Evolutionary conservation across 2,113 vertebrate species (phyloP), one percentile per base, ranked within the genome.

Genomic region (Acanthochromis polyacanthus): DNA sequence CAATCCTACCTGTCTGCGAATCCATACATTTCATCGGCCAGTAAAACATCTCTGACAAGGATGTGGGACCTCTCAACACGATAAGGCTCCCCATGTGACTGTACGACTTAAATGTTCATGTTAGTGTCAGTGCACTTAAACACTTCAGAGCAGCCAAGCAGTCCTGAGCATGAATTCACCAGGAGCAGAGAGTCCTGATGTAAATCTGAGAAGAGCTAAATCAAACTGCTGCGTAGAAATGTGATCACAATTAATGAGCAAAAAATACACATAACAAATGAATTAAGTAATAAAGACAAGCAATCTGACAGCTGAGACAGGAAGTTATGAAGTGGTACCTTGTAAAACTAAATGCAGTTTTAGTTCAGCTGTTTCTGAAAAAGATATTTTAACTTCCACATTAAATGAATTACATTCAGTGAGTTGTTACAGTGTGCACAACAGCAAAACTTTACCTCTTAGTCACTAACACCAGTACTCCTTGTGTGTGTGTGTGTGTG

Each of bases 1-100:
- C 36, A 56, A 72, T 55, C 72, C 59, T 64, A 32, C 17, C 58
- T 67, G 32, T 53, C 4, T 6, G 66, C 3, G 36, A 70, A 84
- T 88, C 67, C 0, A 89, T 87, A 19, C 45, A 1, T 53, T 71
- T 83, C 81, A 67, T 70, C 20, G 22, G 67, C 30, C 22, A 14
- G 71, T 82, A 66, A 66, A 77, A 77, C 5, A 61, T 43, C 64
- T 46, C 65, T 50, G 80, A 66, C 38, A 73, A 50, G 55, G 51
- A 80, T 14, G 46, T 36, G 45, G 52, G 43, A 25, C 40, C 51
- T 58, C 10, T 28, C 55, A 20, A 62, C 50, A 53, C 19, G 66
- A 2, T 30, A 19, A 72, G 60, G 66, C 52, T 72, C 57, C 65
- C 66, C 10, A 11, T 45, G 52, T 12, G 48, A 55, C 55, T 25